Percentiles rank a stretch among this genome's conserved stretches.
Evolutionary conservation across 2,113 vertebrate genomes (phyloP).

Genomic region (Channa maculata): DNA sequence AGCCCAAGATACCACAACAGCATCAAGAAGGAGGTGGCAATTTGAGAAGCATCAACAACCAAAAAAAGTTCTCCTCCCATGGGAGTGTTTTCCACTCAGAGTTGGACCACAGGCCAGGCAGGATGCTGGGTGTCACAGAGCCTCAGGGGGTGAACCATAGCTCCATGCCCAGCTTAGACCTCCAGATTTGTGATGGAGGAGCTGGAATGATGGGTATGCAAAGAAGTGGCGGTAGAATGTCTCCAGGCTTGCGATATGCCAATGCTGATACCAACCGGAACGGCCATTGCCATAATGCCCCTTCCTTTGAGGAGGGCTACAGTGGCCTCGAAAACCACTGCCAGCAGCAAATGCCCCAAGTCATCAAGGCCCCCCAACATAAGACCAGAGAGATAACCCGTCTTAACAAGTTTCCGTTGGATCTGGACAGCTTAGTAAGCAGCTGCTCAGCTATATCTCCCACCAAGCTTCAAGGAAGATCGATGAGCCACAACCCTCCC

Average conservation of each 20-base stretch:
- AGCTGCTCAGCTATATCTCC: conserved; percentile 25
- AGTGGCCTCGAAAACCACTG: conserved; percentile 46
- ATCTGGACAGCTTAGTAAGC: conserved; percentile 75
- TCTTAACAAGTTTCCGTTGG: conserved; percentile 80
- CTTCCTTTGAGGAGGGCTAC: conserved; percentile 57
- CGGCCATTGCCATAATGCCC: conserved; percentile 49
- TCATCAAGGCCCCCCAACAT: conserved; percentile 19
- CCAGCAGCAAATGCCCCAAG: conserved; percentile 22
- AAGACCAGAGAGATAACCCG: conserved; percentile 73
- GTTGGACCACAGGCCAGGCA: conserved; percentile 58
- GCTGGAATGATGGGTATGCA: conserved; percentile 61
- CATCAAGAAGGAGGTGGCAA: conserved; percentile 43
- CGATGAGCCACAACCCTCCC: conserved; percentile 12
- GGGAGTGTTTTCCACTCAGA: conserved; percentile 81
- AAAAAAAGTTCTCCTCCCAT: conserved; percentile 86
- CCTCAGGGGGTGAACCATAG: conserved; percentile 67
- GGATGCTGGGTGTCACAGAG: conserved; percentile 56
- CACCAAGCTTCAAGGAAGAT: conserved; percentile 21
- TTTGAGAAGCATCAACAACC: conserved; percentile 32
- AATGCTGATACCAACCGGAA: conserved; percentile 70
- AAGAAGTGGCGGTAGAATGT: conserved; percentile 47
- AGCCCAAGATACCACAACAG: conserved; percentile 35
- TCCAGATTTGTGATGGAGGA: conserved; percentile 82
- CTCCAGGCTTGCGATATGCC: conserved; percentile 62
- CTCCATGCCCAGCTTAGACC: conserved; percentile 83